A percentile compares a stretch with the other conserved stretches of the same genome.
These are phyloP conservation scores for Rhizomys pruinosus DNA, from an alignment of 2,113 vertebrate genomes.

Conservation along the genomic window DNA sequence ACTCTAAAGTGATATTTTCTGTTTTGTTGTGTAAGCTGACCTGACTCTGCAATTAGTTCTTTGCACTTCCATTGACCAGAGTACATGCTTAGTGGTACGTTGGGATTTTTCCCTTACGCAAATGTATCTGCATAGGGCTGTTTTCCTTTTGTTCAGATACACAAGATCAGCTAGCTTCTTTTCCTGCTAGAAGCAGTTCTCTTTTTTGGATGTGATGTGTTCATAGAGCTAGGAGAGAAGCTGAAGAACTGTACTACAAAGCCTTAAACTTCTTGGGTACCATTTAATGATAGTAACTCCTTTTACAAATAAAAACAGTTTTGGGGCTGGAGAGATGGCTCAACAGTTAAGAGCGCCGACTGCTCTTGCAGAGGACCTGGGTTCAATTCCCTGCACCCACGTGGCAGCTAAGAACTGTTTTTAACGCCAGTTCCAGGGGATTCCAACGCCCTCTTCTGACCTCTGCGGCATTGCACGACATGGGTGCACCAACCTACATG, in stretches of 20 bases:
- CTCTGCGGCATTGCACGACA: too few species aligned
- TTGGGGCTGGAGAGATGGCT: too few species aligned
- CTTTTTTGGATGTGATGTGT: not conserved
- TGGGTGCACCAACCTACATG: too few species aligned
- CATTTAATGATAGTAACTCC: not conserved
- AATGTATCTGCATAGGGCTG: not conserved
- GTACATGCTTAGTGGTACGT: not conserved
- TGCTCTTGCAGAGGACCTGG: too few species aligned
- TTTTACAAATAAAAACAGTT: conserved; percentile 41
- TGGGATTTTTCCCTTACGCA: not conserved
- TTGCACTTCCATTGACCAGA: not conserved
- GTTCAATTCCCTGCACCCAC: too few species aligned
- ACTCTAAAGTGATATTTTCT: not conserved
- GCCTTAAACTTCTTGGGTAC: not conserved
- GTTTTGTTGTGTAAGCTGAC: not conserved
- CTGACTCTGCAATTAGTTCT: not conserved
- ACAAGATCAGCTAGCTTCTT: not conserved
- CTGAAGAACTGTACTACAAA: not conserved
- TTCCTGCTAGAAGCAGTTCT: not conserved
- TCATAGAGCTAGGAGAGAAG: not conserved
- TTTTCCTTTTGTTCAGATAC: not conserved
- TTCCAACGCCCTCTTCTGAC: too few species aligned
- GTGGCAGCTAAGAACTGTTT: too few species aligned
- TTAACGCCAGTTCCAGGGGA: too few species aligned
- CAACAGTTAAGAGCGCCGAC: too few species aligned